phyloP scores from a whole-genome alignment of 2,888 invertebrate genomes.

The Punctoribates punctum region DNA sequence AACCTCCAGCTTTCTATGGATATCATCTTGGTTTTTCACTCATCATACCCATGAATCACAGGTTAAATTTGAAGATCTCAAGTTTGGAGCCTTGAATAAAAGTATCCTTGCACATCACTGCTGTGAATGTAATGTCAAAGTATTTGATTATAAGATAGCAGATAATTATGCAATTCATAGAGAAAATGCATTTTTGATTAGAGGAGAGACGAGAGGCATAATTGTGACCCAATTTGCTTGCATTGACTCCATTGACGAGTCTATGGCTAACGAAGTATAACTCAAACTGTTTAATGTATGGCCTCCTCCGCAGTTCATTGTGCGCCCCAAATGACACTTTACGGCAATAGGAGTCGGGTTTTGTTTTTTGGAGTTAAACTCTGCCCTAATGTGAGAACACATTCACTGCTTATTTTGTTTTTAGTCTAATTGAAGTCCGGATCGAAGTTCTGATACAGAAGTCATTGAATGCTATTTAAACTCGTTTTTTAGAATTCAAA shows the following conservation, averaged over 20 bases:
- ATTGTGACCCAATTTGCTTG: constrained; percentile 31
- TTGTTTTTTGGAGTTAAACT: constrained; percentile 4
- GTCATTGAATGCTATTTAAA: not conserved
- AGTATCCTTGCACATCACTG: no score
- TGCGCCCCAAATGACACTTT: constrained; percentile 34
- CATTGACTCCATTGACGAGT: constrained; percentile 7
- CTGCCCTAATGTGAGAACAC: not conserved
- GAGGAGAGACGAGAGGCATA: not conserved
- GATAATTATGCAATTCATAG: constrained; percentile 1
- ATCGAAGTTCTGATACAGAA: not conserved
- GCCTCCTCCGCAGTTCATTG: constrained; percentile 32
- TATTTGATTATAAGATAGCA: not conserved
- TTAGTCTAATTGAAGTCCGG: constrained; percentile 6
- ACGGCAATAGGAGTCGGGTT: constrained; percentile 22
- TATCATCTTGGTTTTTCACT: no score
- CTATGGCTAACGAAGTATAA: no score
- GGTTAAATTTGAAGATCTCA: no score
- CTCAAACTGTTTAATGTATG: no score
- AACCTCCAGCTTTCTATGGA: no score
- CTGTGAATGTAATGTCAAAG: not conserved
- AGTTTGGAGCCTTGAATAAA: no score
- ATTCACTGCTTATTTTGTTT: not conserved
- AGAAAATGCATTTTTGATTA: not conserved
- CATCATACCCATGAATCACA: no score
- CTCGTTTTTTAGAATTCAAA: constrained; percentile 17